Evolutionary conservation across 1,140 invertebrate genomes (phyloP).

Genomic region (Ganaspis sp.): DNA sequence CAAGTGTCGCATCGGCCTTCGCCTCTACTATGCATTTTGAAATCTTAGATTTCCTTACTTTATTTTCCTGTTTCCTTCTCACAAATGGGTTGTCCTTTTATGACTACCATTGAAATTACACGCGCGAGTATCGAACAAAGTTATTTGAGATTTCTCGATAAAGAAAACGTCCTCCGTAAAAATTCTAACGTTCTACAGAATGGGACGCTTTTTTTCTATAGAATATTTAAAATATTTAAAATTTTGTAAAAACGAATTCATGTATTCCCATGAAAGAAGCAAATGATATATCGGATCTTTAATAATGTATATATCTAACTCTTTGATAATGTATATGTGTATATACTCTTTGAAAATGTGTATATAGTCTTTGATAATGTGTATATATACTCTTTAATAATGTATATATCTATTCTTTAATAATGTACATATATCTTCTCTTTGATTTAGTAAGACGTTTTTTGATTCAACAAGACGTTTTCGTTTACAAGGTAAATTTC

Average conservation of each 20-base stretch:
- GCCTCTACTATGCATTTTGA: conserved; percentile 1
- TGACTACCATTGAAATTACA: neutral
- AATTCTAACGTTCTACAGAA: neutral
- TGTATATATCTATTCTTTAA: too few species aligned
- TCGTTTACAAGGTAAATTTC: neutral
- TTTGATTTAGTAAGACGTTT: neutral
- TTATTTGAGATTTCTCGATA: neutral
- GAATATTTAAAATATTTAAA: neutral
- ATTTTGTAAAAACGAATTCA: neutral
- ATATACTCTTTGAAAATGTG: too few species aligned
- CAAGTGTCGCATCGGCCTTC: conserved; percentile 24
- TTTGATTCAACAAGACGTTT: neutral
- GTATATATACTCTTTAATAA: too few species aligned
- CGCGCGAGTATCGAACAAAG: neutral
- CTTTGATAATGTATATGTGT: too few species aligned
- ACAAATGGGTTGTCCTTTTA: conserved; percentile 23
- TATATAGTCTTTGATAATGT: too few species aligned
- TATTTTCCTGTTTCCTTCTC: neutral
- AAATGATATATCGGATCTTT: too few species aligned
- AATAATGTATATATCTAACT: too few species aligned
- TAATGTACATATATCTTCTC: too few species aligned
- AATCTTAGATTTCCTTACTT: conserved; percentile 26
- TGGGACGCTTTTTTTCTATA: too few species aligned
- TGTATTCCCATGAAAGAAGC: too few species aligned
- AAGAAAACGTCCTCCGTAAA: neutral